Conservation (phyloP, 2,888 invertebrate genomes). For the Mellilla xanthometata region DNA sequence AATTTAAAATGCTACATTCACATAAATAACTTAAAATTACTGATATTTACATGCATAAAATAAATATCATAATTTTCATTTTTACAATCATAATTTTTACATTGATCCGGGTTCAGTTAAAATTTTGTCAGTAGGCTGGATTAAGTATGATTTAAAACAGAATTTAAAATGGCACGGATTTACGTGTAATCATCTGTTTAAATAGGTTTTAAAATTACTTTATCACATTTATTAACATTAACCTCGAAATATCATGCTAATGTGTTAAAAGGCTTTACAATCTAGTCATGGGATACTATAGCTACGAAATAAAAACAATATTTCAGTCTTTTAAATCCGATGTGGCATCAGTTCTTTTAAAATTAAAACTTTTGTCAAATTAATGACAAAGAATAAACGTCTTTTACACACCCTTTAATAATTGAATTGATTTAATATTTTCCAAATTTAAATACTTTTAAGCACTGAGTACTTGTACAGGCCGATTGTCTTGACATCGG, state of each 20-base stretch:
- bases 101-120: constrained; percentile 42
- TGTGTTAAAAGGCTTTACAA: constrained; percentile 57
- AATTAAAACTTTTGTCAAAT: neutral
- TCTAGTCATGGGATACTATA: constrained; percentile 61
- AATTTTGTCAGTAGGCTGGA: constrained; percentile 50
- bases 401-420: no score
- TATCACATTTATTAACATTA: constrained; percentile 64
- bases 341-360: constrained; percentile 45
- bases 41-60: constrained; percentile 73
- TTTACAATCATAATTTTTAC: constrained; percentile 31
- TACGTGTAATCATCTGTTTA: constrained; percentile 55
- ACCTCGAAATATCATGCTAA: constrained; percentile 42
- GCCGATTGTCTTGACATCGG: constrained; percentile 61
- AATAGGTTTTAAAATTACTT: constrained; percentile 66
- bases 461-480: constrained; percentile 38
- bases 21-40: constrained; percentile 78
- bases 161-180: constrained; percentile 64
- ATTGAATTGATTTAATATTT: neutral
- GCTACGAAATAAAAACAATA: constrained; percentile 60
- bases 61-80: constrained; percentile 30
- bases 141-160: constrained; percentile 67
- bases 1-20: constrained; percentile 70
- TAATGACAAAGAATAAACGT: no score
- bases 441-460: constrained; percentile 2
- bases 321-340: constrained; percentile 77